Base-by-base conservation (phyloP, 2,888 invertebrate species). In the Proisotoma minuta region DNA sequence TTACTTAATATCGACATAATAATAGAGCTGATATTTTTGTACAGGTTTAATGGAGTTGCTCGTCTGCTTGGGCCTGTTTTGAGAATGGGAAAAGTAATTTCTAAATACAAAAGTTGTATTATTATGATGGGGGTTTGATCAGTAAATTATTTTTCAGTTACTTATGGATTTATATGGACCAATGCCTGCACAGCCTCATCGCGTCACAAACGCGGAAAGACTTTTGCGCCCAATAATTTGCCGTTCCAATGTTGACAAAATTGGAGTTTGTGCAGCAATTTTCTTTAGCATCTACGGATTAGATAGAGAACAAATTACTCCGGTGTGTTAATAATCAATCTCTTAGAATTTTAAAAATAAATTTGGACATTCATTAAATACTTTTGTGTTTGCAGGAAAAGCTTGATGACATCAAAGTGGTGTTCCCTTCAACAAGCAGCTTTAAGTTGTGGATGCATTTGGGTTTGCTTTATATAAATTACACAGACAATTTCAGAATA, bases 391-490 rank as follows among this genome's bases (percentile, higher is more conserved):
- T 10, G 12, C 5, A 47, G 47, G 47, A 47, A 47, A 47, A 47
- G 20, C 5, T 47, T 10, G n/a, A 47, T n/a, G 47, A 10, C 10
- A 18, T 47, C 47, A 47, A 47, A 18, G 10, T 18, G 5, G 47
- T 47, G n/a, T 47, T 47, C 20, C 47, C 47, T 10, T 47, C 47
- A 5, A n/a, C 47, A 5, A 47, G n/a, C 47, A 47, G 47, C 20
- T 47, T n/a, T n/a, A 47, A 47, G n/a, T 18, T 47, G n/a, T 47
- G 10, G n/a, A 47, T 47, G 47, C 47, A 47, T 47, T 18, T 47
- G 10, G n/a, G n/a, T n/a, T n/a, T n/a, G n/a, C n/a, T n/a, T n/a
- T n/a, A n/a, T n/a, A n/a, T n/a, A n/a, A n/a, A n/a, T n/a, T n/a
- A n/a, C n/a, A n/a, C n/a, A n/a, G n/a, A n/a, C n/a, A n/a, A n/a